These are phyloP conservation scores for Morone chrysops DNA, from an alignment of 2,113 vertebrate species.

Conservation along the genomic window DNA sequence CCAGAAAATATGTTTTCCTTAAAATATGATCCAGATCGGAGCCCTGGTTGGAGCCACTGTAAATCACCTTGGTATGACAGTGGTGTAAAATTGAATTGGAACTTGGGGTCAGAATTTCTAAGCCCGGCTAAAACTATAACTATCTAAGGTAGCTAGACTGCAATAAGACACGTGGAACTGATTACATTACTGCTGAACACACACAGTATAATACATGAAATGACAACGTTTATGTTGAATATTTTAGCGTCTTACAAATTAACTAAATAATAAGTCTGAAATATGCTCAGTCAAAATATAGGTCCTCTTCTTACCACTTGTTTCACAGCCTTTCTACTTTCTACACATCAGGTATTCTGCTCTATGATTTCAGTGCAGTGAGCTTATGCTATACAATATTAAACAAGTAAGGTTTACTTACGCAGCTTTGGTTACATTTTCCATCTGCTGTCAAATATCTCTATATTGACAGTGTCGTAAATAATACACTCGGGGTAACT, in stretches of 20 bases:
- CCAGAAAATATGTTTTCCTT: too few relatives aligned
- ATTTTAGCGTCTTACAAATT: neutral
- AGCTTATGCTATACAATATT: slow-evolving; percentile 24
- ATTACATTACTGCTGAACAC: neutral
- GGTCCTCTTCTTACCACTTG: neutral
- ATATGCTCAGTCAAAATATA: neutral
- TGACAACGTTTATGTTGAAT: neutral
- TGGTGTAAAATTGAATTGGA: too few relatives aligned
- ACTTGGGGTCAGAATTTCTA: neutral
- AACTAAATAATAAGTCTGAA: neutral
- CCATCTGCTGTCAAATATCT: neutral
- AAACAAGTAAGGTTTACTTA: slow-evolving; percentile 1
- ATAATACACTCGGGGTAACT: neutral
- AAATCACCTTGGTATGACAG: too few relatives aligned
- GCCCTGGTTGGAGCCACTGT: too few relatives aligned
- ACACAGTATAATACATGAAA: neutral
- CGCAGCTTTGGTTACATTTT: slow-evolving; percentile 6
- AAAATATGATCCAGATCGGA: too few relatives aligned
- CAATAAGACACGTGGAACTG: neutral
- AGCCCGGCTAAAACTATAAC: neutral
- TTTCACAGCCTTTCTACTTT: slow-evolving; percentile 1
- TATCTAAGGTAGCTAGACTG: neutral
- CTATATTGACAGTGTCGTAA: neutral
- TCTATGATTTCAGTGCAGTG: neutral
- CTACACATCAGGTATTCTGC: neutral